Percentiles rank a stretch among this genome's conserved stretches.
phyloP scores from a whole-genome alignment of 2,888 invertebrate genomes.

The Physocephala rufipes region DNA sequence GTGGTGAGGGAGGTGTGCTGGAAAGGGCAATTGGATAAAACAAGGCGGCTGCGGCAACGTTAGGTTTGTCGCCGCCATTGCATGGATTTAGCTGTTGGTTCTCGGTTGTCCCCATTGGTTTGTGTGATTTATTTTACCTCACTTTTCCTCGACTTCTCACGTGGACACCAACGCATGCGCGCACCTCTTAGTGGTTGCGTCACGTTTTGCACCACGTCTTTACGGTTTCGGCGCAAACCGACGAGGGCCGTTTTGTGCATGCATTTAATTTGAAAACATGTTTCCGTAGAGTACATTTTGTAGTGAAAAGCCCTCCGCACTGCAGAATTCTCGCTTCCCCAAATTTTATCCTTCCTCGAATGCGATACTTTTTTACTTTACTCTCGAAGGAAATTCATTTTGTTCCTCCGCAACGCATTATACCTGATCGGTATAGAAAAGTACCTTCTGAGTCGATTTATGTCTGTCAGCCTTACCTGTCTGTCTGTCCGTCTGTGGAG shows the following conservation, averaged over 20 bases:
- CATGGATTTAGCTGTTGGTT: background rate
- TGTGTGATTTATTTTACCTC: background rate
- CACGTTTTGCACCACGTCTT: background rate
- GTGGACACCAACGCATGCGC: conserved; percentile 27
- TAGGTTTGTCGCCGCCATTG: background rate
- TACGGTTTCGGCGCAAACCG: background rate
- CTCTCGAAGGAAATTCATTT: too few species aligned
- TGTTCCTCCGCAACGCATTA: too few species aligned
- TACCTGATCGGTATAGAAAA: too few species aligned
- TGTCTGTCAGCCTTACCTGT: too few species aligned
- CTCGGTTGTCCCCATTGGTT: background rate
- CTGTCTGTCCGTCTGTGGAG: too few species aligned
- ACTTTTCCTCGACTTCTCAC: background rate
- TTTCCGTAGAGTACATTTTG: conserved; percentile 16
- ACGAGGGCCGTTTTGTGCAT: background rate
- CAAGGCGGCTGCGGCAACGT: background rate
- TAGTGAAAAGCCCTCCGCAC: too few species aligned
- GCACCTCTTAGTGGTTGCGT: too few species aligned
- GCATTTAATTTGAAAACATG: conserved; percentile 20
- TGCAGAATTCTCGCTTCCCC: background rate
- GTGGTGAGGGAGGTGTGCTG: background rate
- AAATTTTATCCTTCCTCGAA: background rate
- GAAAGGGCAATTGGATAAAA: background rate
- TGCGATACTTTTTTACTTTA: too few species aligned
- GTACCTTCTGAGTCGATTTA: too few species aligned